Conservation (phyloP, 2,113 vertebrate species). For the Probosciger aterrimus region DNA sequence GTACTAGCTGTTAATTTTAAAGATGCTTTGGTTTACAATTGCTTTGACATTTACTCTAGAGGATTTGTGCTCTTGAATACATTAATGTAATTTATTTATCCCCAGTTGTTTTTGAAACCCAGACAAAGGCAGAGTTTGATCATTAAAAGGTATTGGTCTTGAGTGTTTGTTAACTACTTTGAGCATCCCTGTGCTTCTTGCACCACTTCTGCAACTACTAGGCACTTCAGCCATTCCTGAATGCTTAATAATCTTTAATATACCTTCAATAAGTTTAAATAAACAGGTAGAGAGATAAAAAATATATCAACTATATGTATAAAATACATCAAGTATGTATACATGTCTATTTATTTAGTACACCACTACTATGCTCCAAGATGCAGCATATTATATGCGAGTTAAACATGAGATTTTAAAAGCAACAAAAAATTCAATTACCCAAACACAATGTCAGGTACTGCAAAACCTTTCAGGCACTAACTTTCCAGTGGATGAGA, state of each 20-base stretch:
- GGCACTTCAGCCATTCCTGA: neutral
- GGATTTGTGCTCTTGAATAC: constrained; percentile 53
- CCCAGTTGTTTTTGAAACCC: constrained; percentile 9
- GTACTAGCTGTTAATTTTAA: constrained; percentile 26
- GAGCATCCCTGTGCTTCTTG: neutral
- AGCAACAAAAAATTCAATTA: neutral
- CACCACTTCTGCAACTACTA: neutral
- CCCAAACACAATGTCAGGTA: neutral
- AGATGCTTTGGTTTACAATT: neutral
- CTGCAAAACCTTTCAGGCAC: neutral
- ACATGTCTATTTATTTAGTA: neutral
- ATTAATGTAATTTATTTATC: constrained; percentile 41
- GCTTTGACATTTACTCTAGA: constrained; percentile 22
- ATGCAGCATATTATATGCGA: neutral
- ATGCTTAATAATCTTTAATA: neutral
- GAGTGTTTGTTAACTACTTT: constrained; percentile 22
- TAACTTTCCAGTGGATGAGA: neutral
- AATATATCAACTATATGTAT: neutral
- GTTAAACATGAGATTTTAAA: neutral
- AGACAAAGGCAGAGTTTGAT: neutral
- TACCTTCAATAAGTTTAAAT: neutral
- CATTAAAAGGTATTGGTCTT: neutral
- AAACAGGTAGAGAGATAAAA: neutral
- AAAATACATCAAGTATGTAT: neutral
- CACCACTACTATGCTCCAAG: neutral